Evolutionary conservation across 2,888 invertebrate species (phyloP), one percentile per base, ranked within the genome.

Genomic region (Scaptomyza reducta): DNA sequence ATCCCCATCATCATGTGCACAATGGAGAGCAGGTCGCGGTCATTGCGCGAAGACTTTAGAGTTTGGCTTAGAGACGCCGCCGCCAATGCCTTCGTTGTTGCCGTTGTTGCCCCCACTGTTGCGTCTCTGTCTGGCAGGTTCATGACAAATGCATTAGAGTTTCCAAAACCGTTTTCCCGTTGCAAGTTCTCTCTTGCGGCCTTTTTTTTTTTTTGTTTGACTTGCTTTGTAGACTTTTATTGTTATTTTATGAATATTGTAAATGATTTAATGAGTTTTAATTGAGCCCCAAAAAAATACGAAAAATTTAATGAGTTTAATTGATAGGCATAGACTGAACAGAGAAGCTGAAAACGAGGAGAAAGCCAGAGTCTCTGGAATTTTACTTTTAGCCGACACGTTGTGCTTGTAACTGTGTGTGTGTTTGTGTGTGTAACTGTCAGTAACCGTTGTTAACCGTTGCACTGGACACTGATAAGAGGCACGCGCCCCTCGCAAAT

Each of bases 241-340:
- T 85, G 77, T 85, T 77, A 74, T 83, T 80, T 80, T 83, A 80
- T 84, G 84, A 76, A 86, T 85, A 85, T 85, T 77, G 79, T 86
- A 74, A 82, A 83, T 81, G 79, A 78, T 85, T 86, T 85, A 85
- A 85, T 85, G 84, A 85, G 79, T 84, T 86, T 85, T 85, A 85
- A 85, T 85, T 86, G 86, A 79, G 69, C 58, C 51, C 35, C 31
- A 27, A 47, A 51, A 44, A 62, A 46, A 55, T 56, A 41, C 27
- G 44, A 68, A 54, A 46, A 44, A 57, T 79, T 27, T 84, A 83
- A 85, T 85, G 86, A 78, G 70, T 84, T 84, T 79, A 85, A 84
- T 84, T 85, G 84, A 84, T 84, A 83, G 83, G 78, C 46, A 77
- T 81, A 74, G 81, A 69, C 53, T 47, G 64, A 63, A 68, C 22